Percentiles rank a stretch among this genome's conserved stretches.
Conservation (phyloP, 2,113 vertebrate genomes). For the rabbit (Oryctolagus cuniculus) region mOryCun1.1 NC_091445.1:78347001-78347500, state of each 20-base stretch:
- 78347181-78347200: slow-evolving; percentile 1
- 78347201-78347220: background rate
- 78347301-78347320: background rate
- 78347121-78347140: background rate
- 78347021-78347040: background rate
- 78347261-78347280: background rate
- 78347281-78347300: background rate
- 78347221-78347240: background rate
- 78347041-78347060: background rate
- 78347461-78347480: background rate
- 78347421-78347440: background rate
- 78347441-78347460: background rate
- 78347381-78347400: background rate
- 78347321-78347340: background rate
- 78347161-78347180: background rate
- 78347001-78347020: background rate
- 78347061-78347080: background rate
- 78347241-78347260: background rate
- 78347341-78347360: background rate
- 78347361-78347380: background rate
- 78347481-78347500: background rate
- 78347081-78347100: background rate
- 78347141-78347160: background rate
- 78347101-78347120: background rate
- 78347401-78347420: background rate